Conservation (phyloP, 1,140 invertebrate species). For the Drosophila takahashii region DNA sequence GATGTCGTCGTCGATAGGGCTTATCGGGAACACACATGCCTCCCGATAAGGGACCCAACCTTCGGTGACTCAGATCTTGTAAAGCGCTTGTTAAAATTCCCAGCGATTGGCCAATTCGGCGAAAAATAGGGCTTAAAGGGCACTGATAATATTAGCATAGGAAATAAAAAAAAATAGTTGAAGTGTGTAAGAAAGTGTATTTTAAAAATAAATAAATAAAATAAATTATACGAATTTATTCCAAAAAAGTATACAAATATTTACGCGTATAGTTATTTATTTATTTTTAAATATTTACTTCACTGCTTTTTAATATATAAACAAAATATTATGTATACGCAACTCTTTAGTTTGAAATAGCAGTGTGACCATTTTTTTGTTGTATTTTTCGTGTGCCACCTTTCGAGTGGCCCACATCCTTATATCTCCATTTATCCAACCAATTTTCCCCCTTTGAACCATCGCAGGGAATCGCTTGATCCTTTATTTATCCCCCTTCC, state of each 20-base stretch:
- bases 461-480: slow-evolving; percentile 25
- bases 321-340: too few species aligned
- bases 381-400: background rate
- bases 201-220: too few species aligned
- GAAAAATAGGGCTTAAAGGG: background rate
- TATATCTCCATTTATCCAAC: background rate
- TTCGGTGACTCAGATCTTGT: slow-evolving; percentile 19
- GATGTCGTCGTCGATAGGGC: slow-evolving; percentile 68
- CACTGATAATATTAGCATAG: background rate
- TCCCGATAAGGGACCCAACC: slow-evolving; percentile 86
- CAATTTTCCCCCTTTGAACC: background rate
- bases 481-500: slow-evolving; percentile 37
- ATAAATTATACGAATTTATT: too few species aligned
- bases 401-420: background rate
- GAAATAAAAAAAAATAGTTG: background rate
- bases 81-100: background rate
- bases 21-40: slow-evolving; percentile 86
- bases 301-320: too few species aligned
- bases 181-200: too few species aligned
- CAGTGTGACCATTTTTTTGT: too few species aligned
- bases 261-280: too few species aligned
- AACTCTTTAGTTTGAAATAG: too few species aligned
- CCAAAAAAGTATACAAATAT: too few species aligned
- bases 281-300: too few species aligned
- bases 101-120: background rate